phyloP scores from a whole-genome alignment of 2,888 invertebrate genomes.

The Trisateles emortualis region DNA sequence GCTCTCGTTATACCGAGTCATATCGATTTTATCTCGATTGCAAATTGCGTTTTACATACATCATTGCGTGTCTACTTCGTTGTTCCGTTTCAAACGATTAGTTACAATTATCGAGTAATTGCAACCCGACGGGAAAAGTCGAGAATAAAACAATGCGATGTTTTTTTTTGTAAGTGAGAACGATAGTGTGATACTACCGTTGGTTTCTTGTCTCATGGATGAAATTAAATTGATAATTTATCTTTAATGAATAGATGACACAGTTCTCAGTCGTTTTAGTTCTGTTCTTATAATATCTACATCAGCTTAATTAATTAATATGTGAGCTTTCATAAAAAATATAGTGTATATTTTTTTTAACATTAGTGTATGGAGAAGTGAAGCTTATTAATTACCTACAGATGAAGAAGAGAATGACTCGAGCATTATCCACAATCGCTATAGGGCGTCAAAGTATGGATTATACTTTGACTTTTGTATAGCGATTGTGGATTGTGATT shows the following conservation, averaged over 20 bases:
- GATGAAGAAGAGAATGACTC: too few species aligned
- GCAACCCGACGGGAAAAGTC: constrained; percentile 57
- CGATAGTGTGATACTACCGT: constrained; percentile 10
- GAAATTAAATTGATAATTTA: constrained; percentile 1
- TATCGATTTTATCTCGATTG: constrained; percentile 50
- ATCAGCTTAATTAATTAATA: too few species aligned
- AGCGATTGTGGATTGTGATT: too few species aligned
- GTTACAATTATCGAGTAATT: constrained; percentile 72
- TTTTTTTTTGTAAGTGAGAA: constrained; percentile 42
- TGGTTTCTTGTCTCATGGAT: not conserved
- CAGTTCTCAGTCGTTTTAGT: not conserved
- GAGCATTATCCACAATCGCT: too few species aligned
- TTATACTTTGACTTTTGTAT: too few species aligned
- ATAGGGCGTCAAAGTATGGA: too few species aligned
- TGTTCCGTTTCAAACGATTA: constrained; percentile 75
- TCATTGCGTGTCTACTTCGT: constrained; percentile 49
- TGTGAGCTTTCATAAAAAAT: too few species aligned
- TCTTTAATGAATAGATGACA: not conserved
- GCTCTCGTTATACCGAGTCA: constrained; percentile 32
- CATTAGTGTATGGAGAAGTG: too few species aligned
- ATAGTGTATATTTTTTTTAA: too few species aligned
- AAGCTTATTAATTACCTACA: too few species aligned
- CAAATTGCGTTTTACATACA: constrained; percentile 60
- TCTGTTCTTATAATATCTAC: not conserved
- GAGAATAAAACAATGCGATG: constrained; percentile 52